A percentile compares a stretch with the other conserved stretches of the same genome.
Evolutionary conservation across 2,797 vertebrate species (phyloP).

Genomic region (Glossophaga mutica): DNA sequence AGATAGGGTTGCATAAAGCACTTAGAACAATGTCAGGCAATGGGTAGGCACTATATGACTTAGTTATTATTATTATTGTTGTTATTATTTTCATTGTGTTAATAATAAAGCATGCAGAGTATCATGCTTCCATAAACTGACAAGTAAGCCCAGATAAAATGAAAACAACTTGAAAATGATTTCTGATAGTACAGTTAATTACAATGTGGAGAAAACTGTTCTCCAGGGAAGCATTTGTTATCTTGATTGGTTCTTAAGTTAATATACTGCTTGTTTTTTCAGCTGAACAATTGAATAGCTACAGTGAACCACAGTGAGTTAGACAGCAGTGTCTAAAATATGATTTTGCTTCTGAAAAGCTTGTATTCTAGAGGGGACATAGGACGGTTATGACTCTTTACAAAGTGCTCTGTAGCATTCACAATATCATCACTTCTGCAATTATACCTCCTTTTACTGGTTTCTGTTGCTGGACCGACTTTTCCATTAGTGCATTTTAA

Average conservation of each 20-base stretch:
- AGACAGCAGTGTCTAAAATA: not conserved
- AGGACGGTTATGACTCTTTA: not conserved
- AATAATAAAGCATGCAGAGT: not conserved
- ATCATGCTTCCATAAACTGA: not conserved
- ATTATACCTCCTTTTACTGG: not conserved
- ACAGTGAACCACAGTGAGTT: not conserved
- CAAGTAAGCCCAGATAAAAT: not conserved
- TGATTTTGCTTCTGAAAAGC: not conserved
- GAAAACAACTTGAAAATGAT: conserved; percentile 30
- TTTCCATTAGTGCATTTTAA: not conserved
- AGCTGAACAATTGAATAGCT: not conserved
- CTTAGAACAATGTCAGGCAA: not conserved
- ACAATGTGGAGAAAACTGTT: not conserved
- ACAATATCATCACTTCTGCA: not conserved
- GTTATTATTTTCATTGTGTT: not conserved
- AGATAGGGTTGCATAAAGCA: not conserved
- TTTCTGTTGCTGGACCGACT: not conserved
- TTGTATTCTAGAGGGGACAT: not conserved
- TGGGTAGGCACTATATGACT: not conserved
- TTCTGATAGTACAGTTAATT: conserved; percentile 16
- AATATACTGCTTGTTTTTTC: not conserved
- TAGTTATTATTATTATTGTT: not conserved
- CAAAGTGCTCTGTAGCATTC: not conserved
- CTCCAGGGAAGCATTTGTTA: not conserved
- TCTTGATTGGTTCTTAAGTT: conserved; percentile 30